Conservation (phyloP, 2,888 invertebrate species). For the Morpho deidamia region DNA sequence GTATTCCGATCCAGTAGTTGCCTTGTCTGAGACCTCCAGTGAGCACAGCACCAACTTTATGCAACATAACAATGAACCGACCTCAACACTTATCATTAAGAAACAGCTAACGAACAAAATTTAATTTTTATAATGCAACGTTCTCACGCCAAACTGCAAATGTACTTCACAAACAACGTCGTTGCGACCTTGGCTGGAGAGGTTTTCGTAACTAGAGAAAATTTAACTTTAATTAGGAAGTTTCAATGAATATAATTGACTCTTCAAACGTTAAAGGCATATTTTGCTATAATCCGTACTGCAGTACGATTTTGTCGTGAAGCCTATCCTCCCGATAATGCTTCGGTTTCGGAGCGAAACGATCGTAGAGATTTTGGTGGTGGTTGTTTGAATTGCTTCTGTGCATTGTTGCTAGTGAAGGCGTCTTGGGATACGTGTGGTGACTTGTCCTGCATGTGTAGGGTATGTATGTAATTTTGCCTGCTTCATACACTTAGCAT, state of each 20-base stretch:
- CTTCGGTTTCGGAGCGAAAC: too few relatives aligned
- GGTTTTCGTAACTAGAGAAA: conserved; percentile 26
- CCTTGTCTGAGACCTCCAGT: conserved; percentile 59
- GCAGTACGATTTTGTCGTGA: too few relatives aligned
- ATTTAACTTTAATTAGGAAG: conserved; percentile 42
- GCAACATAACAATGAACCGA: conserved; percentile 53
- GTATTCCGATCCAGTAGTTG: conserved; percentile 50
- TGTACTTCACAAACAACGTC: conserved; percentile 39
- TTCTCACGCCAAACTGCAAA: conserved; percentile 58
- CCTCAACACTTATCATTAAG: conserved; percentile 62
- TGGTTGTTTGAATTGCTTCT: too few relatives aligned
- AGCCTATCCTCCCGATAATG: too few relatives aligned
- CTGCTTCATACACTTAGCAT: too few relatives aligned
- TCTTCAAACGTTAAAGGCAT: background rate
- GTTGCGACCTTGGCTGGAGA: conserved; percentile 38
- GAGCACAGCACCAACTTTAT: conserved; percentile 35
- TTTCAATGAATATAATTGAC: background rate
- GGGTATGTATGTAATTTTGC: too few relatives aligned
- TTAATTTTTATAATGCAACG: conserved; percentile 51
- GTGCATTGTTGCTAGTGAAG: too few relatives aligned
- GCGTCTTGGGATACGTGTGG: too few relatives aligned
- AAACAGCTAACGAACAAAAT: conserved; percentile 49
- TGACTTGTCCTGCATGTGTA: too few relatives aligned
- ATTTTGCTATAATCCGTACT: background rate
- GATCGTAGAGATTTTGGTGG: too few relatives aligned